Base-by-base conservation (phyloP, 2,113 vertebrate species). In the Conger conger region DNA sequence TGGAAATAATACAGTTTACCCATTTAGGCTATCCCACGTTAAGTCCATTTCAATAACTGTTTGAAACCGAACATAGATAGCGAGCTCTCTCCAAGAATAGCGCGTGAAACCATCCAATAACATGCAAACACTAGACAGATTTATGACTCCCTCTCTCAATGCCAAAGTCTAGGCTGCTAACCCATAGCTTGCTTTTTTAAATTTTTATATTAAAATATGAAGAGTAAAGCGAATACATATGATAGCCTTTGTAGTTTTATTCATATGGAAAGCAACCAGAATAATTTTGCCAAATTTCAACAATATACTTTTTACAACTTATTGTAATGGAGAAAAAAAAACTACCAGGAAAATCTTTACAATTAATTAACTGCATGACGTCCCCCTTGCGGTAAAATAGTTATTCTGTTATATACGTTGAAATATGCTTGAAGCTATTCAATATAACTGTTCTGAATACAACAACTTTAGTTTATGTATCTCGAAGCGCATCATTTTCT, bases 81-180 rank as follows among this genome's bases (percentile, higher is more conserved):
- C 83, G 53, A 18, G 76, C 76, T 53, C 86, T 53, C 86, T 94
- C 94, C 93, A 94, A 92, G 94, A 96, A 95, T 91, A 94, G 94
- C 86, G 83, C 80, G 89, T 92, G 79, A 94, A 87, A 82, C 84
- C 87, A 88, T 93, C 89, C 95, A 94, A 91, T 88, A 92, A 91
- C 89, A 92, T 92, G 90, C 91, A 93, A 90, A 88, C 91, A 90
- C 90, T 90, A 82, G 82, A 89, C 89, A 91, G 92, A 93, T 95
- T 93, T 94, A 95, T 86, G 89, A 91, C 90, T 91, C 84, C 68
- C 88, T 89, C 90, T 88, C 90, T 63, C 90, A 86, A 85, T 92
- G 94, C 93, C 94, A 93, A 94, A 87, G 86, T 18, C 40, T 45
- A 40, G 83, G 76, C 82, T 63, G 57, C 68, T 33, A 33, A 13